These are phyloP conservation scores for Chaitophorus viminalis DNA, from an alignment of 2,888 invertebrate species.

Conservation along the genomic window DNA sequence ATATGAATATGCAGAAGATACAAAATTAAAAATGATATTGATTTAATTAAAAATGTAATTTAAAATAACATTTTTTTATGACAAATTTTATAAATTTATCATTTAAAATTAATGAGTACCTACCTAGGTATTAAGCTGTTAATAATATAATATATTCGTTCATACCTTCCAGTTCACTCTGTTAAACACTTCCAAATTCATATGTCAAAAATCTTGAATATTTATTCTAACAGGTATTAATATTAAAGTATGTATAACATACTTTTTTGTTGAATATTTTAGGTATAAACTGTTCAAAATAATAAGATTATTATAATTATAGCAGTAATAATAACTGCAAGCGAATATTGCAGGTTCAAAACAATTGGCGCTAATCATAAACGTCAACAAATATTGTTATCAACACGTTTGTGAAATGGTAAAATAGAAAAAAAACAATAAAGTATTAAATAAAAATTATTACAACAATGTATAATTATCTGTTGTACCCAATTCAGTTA, in stretches of 20 bases:
- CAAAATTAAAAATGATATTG: too few species aligned
- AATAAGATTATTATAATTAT: background rate
- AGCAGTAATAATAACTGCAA: background rate
- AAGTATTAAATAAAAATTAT: too few species aligned
- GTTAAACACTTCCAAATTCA: constrained; percentile 86
- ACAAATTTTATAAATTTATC: too few species aligned
- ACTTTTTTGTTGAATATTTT: background rate
- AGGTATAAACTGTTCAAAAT: background rate
- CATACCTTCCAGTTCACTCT: constrained; percentile 82
- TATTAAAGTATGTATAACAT: constrained; percentile 26
- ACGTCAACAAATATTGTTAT: constrained; percentile 52
- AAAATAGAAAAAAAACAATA: too few species aligned
- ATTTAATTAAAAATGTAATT: too few species aligned
- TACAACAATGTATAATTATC: too few species aligned
- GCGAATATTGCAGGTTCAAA: background rate
- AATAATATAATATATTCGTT: constrained; percentile 58
- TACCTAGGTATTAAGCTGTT: too few species aligned
- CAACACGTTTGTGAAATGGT: background rate
- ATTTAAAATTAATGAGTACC: too few species aligned
- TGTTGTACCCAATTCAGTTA: too few species aligned
- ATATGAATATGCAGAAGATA: too few species aligned
- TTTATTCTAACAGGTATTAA: background rate
- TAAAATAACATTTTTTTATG: too few species aligned
- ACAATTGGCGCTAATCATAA: constrained; percentile 52
- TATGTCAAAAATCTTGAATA: constrained; percentile 67